These are phyloP conservation scores for Tenualosa ilisha DNA, from an alignment of 2,797 vertebrate genomes.

Conservation along the genomic window DNA sequence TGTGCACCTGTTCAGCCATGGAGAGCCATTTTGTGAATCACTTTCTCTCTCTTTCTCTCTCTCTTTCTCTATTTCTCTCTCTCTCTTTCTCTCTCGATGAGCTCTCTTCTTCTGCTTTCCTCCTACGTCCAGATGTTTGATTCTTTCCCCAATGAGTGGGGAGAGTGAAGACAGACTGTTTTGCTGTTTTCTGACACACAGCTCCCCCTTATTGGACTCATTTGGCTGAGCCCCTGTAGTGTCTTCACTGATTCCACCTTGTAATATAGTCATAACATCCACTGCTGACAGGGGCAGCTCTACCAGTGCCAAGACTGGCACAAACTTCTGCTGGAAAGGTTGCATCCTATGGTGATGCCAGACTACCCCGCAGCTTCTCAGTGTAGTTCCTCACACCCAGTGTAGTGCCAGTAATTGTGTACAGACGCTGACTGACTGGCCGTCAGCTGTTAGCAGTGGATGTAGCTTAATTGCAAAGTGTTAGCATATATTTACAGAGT, in stretches of 20 bases:
- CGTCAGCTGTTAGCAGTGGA: not conserved
- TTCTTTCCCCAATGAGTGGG: not conserved
- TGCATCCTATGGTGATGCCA: not conserved
- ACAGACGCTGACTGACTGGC: not conserved
- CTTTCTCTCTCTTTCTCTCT: not conserved
- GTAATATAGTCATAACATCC: not conserved
- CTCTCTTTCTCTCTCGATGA: not conserved
- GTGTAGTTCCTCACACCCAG: not conserved
- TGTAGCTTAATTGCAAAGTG: not conserved
- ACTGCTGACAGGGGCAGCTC: not conserved
- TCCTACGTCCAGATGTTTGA: not conserved
- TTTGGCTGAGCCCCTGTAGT: not conserved
- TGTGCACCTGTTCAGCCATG: not conserved
- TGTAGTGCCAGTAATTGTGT: not conserved
- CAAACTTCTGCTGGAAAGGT: constrained; percentile 6
- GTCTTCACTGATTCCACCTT: not conserved
- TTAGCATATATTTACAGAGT: not conserved
- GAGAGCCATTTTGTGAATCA: not conserved
- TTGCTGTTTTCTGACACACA: not conserved
- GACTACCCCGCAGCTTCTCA: not conserved
- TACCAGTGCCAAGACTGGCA: not conserved
- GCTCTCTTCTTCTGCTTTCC: not conserved
- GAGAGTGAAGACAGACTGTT: not conserved
- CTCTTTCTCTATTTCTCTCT: not conserved
- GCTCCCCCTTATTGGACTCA: not conserved